These are phyloP conservation scores for Rhabdomys pumilio DNA, from an alignment of 2,797 vertebrate species.

Conservation along the genomic window DNA sequence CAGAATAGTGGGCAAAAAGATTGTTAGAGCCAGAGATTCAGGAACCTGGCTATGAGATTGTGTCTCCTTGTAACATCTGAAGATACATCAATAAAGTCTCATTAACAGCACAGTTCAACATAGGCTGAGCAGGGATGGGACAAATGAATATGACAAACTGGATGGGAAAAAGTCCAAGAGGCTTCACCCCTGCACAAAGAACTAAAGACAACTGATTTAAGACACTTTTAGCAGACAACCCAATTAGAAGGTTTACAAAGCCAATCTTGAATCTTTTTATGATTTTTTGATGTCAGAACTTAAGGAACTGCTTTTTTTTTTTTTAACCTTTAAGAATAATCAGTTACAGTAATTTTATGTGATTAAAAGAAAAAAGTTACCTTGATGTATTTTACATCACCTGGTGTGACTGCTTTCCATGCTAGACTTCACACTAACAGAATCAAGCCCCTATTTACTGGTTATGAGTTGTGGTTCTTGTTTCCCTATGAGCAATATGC, in stretches of 20 bases:
- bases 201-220: not conserved
- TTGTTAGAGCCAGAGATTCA: not conserved
- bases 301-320: not conserved
- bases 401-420: not conserved
- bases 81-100: not conserved
- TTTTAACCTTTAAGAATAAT: slow-evolving; percentile 7
- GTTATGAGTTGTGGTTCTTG: slow-evolving; percentile 1
- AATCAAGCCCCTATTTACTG: not conserved
- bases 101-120: too few relatives aligned
- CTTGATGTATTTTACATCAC: not conserved
- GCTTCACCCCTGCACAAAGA: not conserved
- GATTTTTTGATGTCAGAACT: not conserved
- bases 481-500: slow-evolving; percentile 35
- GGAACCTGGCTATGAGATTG: not conserved
- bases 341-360: not conserved
- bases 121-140: not conserved
- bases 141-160: not conserved
- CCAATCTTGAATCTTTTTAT: not conserved
- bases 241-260: slow-evolving; percentile 20
- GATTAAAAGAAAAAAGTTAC: not conserved
- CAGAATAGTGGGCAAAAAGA: not conserved
- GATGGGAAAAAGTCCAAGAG: not conserved
- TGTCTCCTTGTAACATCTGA: not conserved
- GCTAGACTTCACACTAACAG: not conserved
- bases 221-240: not conserved